phyloP scores from a whole-genome alignment of 2,113 vertebrate species.

The Eidolon helvum region DNA sequence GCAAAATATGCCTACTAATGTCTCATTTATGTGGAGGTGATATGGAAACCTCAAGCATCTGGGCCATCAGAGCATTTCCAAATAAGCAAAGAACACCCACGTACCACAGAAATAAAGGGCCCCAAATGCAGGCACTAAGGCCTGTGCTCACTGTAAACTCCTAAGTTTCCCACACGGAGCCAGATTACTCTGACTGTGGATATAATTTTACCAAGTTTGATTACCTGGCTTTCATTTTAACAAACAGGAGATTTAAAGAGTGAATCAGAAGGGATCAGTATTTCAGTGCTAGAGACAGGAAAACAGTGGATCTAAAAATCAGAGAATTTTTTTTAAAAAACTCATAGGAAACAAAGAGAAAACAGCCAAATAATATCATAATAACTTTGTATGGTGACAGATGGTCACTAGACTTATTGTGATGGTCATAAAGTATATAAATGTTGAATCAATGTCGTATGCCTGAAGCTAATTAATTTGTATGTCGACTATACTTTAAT shows the following conservation, averaged over 20 bases:
- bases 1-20: background rate
- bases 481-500: background rate
- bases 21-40: background rate
- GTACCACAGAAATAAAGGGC: background rate
- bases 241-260: background rate
- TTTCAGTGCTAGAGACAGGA: background rate
- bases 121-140: background rate
- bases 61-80: background rate
- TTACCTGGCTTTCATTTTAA: background rate
- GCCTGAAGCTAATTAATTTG: background rate
- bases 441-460: background rate
- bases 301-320: background rate
- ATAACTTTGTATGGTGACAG: background rate
- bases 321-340: background rate
- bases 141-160: background rate
- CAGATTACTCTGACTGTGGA: background rate
- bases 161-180: background rate
- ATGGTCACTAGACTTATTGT: background rate
- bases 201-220: background rate
- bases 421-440: background rate
- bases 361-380: background rate
- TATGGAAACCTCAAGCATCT: background rate
- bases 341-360: background rate
- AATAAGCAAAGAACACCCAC: background rate
- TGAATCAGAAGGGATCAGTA: slow-evolving; percentile 10